Evolutionary conservation across 30 jellyfish, hydroid and myxozoan species (phyloP), one percentile per base, ranked within the genome.

Genomic region (Aurelia coerulea): DNA sequence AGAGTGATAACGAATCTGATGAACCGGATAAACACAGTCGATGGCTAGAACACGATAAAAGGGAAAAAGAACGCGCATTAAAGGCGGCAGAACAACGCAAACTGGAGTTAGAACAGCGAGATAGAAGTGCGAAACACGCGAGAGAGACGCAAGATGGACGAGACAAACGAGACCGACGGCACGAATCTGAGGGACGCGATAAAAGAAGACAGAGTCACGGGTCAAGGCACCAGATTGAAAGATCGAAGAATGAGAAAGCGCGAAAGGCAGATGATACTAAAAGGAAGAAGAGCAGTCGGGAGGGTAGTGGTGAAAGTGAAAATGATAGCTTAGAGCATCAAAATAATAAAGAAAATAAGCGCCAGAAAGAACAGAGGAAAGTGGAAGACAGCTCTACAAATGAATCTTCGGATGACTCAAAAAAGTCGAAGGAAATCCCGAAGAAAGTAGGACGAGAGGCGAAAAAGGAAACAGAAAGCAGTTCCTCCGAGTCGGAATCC

Each of bases 1-100:
- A 90, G 42, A 84, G 91, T 13, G 97, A 90, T 71, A 85, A 83
- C 52, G 92, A 83, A 71, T 75, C 92, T 12, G 92, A 83, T 14
- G 92, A 83, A 23, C 62, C 84, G 46, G 71, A 67, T 12, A 68
- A 70, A 34, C 86, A 42, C 15, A 83, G 92, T 68, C 72, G 73
- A 18, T 83, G 92, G 92, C 56, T 68, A 17, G 86, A 83, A 37
- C 76, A 59, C 63, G 92, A 71, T 11, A 59, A 32, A 37, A 41
- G 49, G 9, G 84, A 81, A 41, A 64, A 65, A 15, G 54, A 32
- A 67, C 34, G 35, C 31, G 73, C 39, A 29, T 10, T 42, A 56
- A 33, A 35, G 23, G 83, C 56, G 8, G 56, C 56, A 46, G 56
- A 46, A 23, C 46, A 19, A 39, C 65, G 14, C 39, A 74, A 52